A percentile compares a stretch with the other conserved stretches of the same genome.
Evolutionary conservation across 2,113 vertebrate species (phyloP).

Genomic region (Accipiter virgatus): DNA sequence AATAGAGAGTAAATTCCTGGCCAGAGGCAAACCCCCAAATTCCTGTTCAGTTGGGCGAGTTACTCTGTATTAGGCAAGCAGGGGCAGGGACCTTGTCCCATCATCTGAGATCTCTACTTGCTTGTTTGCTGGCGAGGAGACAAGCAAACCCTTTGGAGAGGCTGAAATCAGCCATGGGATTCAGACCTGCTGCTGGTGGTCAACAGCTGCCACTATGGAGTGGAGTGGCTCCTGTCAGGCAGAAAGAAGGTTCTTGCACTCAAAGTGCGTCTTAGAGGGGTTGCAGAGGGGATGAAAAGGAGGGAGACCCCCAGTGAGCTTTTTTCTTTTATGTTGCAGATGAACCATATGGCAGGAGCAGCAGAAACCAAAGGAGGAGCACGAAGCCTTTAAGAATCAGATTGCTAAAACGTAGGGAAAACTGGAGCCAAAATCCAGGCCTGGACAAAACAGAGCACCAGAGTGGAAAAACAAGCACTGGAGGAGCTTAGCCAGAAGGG

Average conservation of each 20-base stretch:
- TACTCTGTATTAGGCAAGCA: not conserved
- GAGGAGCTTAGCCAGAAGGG: not conserved
- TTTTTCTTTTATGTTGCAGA: slow-evolving; percentile 27
- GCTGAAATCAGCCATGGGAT: not conserved
- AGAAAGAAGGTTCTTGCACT: not conserved
- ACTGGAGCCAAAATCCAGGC: slow-evolving; percentile 6
- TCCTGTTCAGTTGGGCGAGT: not conserved
- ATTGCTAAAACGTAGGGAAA: not conserved
- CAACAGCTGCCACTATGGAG: not conserved
- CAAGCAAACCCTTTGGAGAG: not conserved
- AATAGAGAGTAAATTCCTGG: not conserved
- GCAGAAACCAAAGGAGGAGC: not conserved
- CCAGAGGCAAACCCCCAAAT: not conserved
- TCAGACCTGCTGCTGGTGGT: not conserved
- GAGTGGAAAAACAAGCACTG: slow-evolving; percentile 12
- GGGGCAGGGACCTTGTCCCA: not conserved
- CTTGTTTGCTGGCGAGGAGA: not conserved
- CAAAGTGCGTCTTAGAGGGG: not conserved
- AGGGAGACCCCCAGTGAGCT: not conserved
- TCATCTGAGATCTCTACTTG: not conserved
- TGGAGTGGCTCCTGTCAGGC: not conserved
- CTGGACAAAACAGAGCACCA: not conserved
- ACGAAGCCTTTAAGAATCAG: not conserved
- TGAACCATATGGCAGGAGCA: not conserved
- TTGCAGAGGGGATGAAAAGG: not conserved